Evolutionary conservation across 2,888 invertebrate genomes (phyloP).

Genomic region (Allophyes oxyacanthae): DNA sequence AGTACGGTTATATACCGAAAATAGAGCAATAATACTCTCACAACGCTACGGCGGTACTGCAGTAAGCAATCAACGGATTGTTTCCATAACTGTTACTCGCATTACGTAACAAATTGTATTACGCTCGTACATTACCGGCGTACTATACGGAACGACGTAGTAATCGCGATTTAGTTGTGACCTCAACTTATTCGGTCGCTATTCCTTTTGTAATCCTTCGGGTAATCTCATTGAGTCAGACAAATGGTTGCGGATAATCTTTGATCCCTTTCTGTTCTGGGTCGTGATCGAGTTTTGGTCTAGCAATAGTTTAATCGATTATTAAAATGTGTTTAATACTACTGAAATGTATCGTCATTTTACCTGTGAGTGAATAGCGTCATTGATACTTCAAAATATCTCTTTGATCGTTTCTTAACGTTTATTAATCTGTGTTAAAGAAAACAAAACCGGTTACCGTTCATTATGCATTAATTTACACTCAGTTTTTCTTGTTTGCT

Average conservation of each 20-base stretch:
- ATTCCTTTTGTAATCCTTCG: slow-evolving; percentile 67
- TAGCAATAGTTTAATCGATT: slow-evolving; percentile 19
- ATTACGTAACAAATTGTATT: slow-evolving; percentile 72
- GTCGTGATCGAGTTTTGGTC: slow-evolving; percentile 42
- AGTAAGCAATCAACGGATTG: slow-evolving; percentile 71
- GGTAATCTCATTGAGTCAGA: slow-evolving; percentile 70
- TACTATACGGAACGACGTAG: slow-evolving; percentile 58
- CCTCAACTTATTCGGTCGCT: slow-evolving; percentile 63
- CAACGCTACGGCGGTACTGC: slow-evolving; percentile 67
- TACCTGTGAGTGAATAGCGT: no score
- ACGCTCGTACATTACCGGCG: slow-evolving; percentile 60
- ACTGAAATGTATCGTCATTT: no score
- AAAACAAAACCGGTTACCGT: no score
- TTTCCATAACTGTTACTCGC: slow-evolving; percentile 76
- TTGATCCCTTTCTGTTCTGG: slow-evolving; percentile 50
- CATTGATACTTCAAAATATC: no score
- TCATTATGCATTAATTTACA: no score
- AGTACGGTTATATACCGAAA: slow-evolving; percentile 63
- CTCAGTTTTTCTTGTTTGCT: no score
- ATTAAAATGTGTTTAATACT: no score
- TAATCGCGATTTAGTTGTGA: slow-evolving; percentile 70
- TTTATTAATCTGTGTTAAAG: no score
- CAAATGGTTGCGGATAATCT: slow-evolving; percentile 68
- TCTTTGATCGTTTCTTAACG: no score
- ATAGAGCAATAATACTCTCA: slow-evolving; percentile 71